Evolutionary conservation across 2,113 vertebrate genomes (phyloP).

Genomic region (Nematolebias whitei): DNA sequence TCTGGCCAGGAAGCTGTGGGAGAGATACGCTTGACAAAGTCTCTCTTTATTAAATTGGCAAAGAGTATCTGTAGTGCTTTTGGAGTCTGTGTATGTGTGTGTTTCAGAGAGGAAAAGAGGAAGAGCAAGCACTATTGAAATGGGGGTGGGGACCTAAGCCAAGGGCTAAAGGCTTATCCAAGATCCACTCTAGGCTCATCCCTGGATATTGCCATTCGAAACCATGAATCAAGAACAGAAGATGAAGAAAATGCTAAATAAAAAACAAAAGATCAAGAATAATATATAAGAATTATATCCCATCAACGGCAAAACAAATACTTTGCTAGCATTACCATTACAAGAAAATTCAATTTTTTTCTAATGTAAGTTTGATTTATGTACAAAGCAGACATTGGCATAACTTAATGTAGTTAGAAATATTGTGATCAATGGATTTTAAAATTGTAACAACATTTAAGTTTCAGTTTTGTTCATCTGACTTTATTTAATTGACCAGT

Average conservation of each 20-base stretch:
- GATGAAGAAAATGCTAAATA: conserved; percentile 56
- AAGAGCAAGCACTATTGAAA: conserved; percentile 42
- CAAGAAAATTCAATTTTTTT: not conserved
- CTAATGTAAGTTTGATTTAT: not conserved
- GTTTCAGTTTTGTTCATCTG: conserved; percentile 1
- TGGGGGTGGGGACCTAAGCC: conserved; percentile 75
- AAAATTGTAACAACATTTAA: not conserved
- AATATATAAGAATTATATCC: conserved; percentile 22
- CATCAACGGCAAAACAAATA: conserved; percentile 15
- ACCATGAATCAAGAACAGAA: conserved; percentile 64
- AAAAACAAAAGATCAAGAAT: conserved; percentile 32
- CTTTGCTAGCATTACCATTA: not conserved
- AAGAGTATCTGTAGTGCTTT: conserved; percentile 63
- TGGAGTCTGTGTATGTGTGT: conserved; percentile 55
- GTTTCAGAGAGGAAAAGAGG: conserved; percentile 40
- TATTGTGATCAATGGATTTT: not conserved
- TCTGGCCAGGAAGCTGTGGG: conserved; percentile 80
- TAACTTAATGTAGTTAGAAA: conserved; percentile 8
- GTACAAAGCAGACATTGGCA: not conserved
- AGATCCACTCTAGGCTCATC: conserved; percentile 73
- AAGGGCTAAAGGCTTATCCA: conserved; percentile 72
- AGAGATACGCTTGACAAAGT: conserved; percentile 77
- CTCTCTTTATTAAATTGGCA: conserved; percentile 81
- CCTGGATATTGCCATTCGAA: conserved; percentile 75
- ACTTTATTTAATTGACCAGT: not conserved